A percentile compares a stretch with the other conserved stretches of the same genome.
Conservation (phyloP, 1,140 invertebrate genomes). For the Bathynomus jamesi region DNA sequence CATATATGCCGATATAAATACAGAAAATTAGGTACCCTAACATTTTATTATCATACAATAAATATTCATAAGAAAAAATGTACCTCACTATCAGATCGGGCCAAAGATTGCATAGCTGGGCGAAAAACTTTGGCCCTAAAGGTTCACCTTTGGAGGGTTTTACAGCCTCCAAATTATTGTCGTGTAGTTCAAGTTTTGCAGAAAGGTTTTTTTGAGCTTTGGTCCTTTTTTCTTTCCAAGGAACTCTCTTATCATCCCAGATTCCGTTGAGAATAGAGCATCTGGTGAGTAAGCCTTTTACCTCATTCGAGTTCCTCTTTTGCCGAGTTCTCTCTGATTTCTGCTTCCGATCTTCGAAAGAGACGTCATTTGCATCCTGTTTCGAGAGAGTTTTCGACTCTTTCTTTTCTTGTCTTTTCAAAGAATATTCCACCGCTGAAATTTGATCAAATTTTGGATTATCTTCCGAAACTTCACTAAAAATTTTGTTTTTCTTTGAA, state of each 20-base stretch:
- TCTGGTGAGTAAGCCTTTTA: not conserved
- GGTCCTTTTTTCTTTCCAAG: not conserved
- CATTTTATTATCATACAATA: not conserved
- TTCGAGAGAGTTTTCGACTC: not conserved
- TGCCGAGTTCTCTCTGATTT: not conserved
- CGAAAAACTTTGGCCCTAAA: constrained; percentile 9
- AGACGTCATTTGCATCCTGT: no score
- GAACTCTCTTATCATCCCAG: not conserved
- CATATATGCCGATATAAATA: no score
- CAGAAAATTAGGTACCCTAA: not conserved
- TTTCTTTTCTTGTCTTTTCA: not conserved
- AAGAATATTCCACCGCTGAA: not conserved
- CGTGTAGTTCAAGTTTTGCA: not conserved
- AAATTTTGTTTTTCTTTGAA: not conserved
- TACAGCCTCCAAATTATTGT: not conserved
- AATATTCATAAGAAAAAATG: not conserved
- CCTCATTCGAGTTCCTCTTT: not conserved
- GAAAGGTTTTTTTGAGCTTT: not conserved
- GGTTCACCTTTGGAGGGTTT: not conserved
- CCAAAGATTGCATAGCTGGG: constrained; percentile 10
- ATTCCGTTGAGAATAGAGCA: not conserved
- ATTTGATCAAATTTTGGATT: not conserved
- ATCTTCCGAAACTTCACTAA: not conserved
- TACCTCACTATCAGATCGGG: constrained; percentile 15
- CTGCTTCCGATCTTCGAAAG: no score